Percentiles rank a stretch among this genome's conserved stretches.
Evolutionary conservation across 2,888 invertebrate species (phyloP).

Genomic region (Hanleya hanleyi): DNA sequence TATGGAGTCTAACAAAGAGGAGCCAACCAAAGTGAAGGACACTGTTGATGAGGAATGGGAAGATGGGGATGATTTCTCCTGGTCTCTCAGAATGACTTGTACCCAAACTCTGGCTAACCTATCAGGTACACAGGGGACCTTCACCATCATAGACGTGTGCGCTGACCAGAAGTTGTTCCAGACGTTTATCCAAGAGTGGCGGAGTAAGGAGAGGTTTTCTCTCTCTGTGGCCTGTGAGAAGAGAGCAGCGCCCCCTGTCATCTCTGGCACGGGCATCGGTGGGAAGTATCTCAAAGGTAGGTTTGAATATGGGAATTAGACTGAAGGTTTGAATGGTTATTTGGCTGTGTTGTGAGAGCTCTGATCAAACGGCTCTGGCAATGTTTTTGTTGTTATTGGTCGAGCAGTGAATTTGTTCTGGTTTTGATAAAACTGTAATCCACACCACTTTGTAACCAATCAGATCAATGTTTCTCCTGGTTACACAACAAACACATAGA

Average conservation of each 20-base stretch:
- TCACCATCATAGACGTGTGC: constrained; percentile 71
- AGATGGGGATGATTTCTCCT: constrained; percentile 13
- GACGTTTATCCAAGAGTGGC: constrained; percentile 70
- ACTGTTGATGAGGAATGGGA: background rate
- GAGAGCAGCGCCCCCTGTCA: constrained; percentile 24
- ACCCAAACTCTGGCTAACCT: background rate
- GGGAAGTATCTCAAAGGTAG: constrained; percentile 60
- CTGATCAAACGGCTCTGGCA: too few species aligned
- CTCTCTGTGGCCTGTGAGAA: constrained; percentile 72
- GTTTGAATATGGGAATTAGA: too few species aligned
- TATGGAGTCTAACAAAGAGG: background rate
- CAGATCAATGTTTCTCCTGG: too few species aligned
- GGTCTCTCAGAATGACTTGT: constrained; percentile 5
- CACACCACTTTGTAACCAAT: too few species aligned
- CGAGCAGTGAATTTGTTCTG: too few species aligned
- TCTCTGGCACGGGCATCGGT: constrained; percentile 54
- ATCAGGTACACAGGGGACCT: constrained; percentile 48
- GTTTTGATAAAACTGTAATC: too few species aligned
- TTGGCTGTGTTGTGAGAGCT: too few species aligned
- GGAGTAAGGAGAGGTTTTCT: constrained; percentile 58
- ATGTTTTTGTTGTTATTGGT: too few species aligned
- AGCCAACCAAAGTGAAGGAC: background rate
- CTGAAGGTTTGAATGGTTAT: too few species aligned
- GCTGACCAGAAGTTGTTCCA: constrained; percentile 62
- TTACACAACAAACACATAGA: too few species aligned